A percentile compares a stretch with the other conserved stretches of the same genome.
phyloP scores from a whole-genome alignment of 2,888 invertebrate genomes.

The Hydrotaea cyrtoneurina region DNA sequence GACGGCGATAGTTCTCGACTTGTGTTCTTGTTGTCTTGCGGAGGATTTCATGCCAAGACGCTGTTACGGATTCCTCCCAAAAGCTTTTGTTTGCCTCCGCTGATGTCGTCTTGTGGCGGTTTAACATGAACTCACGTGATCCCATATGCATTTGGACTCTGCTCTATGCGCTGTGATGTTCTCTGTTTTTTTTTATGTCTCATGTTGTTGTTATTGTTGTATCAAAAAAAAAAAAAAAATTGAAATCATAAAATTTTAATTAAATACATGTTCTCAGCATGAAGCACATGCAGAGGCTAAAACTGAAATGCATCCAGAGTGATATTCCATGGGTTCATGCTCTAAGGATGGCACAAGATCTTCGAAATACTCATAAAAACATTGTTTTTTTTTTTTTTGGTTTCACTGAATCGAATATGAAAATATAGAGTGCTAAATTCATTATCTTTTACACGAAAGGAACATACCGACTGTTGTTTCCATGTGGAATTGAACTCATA shows the following conservation, averaged over 20 bases:
- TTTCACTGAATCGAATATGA: background rate
- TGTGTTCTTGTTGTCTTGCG: background rate
- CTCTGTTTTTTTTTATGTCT: constrained; percentile 22
- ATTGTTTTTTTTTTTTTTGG: background rate
- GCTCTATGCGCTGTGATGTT: background rate
- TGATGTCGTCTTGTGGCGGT: background rate
- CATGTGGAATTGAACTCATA: constrained; percentile 7
- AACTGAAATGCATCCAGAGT: background rate
- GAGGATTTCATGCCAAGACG: constrained; percentile 6
- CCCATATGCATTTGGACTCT: constrained; percentile 28
- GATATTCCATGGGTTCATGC: background rate
- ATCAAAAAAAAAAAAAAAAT: constrained; percentile 36
- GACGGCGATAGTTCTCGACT: background rate
- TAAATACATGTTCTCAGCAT: constrained; percentile 60
- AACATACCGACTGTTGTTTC: background rate
- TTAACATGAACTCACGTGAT: constrained; percentile 34
- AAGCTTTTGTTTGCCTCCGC: background rate
- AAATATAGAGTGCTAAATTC: constrained; percentile 37
- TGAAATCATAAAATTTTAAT: constrained; percentile 61
- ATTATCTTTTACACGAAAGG: constrained; percentile 25
- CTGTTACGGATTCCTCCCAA: constrained; percentile 5
- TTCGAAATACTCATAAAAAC: background rate
- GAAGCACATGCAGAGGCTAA: constrained; percentile 22
- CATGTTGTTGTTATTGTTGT: constrained; percentile 20
- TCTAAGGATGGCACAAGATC: background rate